Conservation (phyloP, 2,113 vertebrate species). For the Vidua chalybeata region DNA sequence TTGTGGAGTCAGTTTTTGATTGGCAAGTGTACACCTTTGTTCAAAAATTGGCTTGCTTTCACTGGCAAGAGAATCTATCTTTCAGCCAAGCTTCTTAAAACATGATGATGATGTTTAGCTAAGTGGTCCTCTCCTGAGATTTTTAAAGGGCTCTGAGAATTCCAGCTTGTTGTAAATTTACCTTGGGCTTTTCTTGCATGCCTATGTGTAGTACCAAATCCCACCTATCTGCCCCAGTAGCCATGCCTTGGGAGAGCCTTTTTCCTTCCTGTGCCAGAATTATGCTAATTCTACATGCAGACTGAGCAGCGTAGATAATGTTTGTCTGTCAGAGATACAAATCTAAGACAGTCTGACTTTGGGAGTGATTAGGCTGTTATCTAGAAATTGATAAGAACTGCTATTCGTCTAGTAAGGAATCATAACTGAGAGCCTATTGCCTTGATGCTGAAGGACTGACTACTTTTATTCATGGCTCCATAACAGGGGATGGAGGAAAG, state of each 20-base stretch:
- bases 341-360: background rate
- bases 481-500: background rate
- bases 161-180: background rate
- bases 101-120: constrained; percentile 20
- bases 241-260: background rate
- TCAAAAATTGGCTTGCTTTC: constrained; percentile 37
- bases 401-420: background rate
- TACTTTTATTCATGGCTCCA: background rate
- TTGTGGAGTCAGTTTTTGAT: background rate
- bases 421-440: background rate
- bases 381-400: background rate
- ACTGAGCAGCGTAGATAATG: background rate
- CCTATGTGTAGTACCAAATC: background rate
- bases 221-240: background rate
- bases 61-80: background rate
- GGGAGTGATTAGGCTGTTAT: background rate
- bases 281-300: background rate
- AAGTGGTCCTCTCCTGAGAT: constrained; percentile 1
- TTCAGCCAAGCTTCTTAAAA: constrained; percentile 34
- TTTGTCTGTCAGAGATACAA: background rate
- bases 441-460: background rate
- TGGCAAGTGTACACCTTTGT: constrained; percentile 42
- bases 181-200: background rate
- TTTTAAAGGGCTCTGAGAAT: background rate
- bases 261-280: background rate